Evolutionary conservation across 2,888 invertebrate genomes (phyloP).

Genomic region (Liposcelis brunnea): DNA sequence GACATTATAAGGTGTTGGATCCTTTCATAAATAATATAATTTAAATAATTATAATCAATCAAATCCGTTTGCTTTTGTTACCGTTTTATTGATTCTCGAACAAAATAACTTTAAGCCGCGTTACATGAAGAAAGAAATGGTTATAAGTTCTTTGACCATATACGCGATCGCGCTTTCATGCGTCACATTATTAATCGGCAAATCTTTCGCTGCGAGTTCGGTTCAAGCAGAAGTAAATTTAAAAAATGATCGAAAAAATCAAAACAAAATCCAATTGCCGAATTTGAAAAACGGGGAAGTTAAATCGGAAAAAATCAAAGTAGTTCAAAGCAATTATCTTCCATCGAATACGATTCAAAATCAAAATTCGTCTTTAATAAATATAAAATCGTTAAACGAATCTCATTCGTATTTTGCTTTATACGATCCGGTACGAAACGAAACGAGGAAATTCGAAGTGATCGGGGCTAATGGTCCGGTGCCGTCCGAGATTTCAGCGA

Average conservation of each 20-base stretch:
- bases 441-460: neutral
- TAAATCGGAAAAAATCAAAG: neutral
- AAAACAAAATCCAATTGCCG: too few relatives aligned
- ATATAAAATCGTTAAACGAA: neutral
- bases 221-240: neutral
- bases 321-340: neutral
- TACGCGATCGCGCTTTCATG: constrained; percentile 2
- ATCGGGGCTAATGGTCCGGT: too few relatives aligned
- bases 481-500: too few relatives aligned
- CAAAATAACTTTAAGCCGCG: too few relatives aligned
- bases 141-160: constrained; percentile 1
- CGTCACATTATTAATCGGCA: neutral
- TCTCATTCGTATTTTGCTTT: constrained; percentile 4
- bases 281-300: neutral
- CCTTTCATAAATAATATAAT: too few relatives aligned
- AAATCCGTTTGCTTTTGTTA: too few relatives aligned
- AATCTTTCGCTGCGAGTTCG: neutral
- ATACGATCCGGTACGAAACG: constrained; percentile 2
- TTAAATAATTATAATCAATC: too few relatives aligned
- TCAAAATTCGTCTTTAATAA: too few relatives aligned
- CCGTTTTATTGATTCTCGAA: too few relatives aligned
- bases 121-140: neutral
- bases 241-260: neutral
- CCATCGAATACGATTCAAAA: neutral
- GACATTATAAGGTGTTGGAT: too few relatives aligned